Evolutionary conservation across 2,888 invertebrate species (phyloP), one percentile per base, ranked within the genome.

Genomic region (Dexiosoma caninum): DNA sequence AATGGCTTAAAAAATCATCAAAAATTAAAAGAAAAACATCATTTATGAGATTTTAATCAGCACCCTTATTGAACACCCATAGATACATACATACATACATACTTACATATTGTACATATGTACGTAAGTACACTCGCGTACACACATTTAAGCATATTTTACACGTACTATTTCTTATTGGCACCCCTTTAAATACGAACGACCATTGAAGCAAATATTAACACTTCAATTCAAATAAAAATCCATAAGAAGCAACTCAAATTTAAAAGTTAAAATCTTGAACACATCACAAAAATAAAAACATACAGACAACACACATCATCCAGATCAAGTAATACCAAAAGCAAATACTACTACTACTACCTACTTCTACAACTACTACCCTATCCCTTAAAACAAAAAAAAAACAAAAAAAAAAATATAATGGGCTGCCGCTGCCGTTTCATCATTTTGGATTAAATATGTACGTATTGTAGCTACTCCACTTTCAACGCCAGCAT

Each of bases 401-500:
- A 60, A 83, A 84, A 67, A 71, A 69, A 53, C 44, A 55, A 23
- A 55, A 23, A 12, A 12, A 23, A 64, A 53, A 59, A 74, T 64
- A 59, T 70, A 74, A 79, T 76, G 74, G 51, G 40, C 51, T 32
- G 53, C 23, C 42, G 16, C 46, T 30, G 8, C 16, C 16, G 32
- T 21, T 35, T 8, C 21, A 23, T 40, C 62, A 2, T 10, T 21
- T 78, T 49, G 37, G 27, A 42, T 49, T 59, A 8, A 23, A 16
- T 35, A 27, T 51, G 27, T 14, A 9, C 66, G 16, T 37, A 72
- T 19, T 64, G 84, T 86, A 89, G 89, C 89, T 78, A 89, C 89
- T 82, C 89, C 89, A 78, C 85, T 89, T 59, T 89, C 90, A 75
- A 88, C 89, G 78, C 89, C 89, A 78, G 89, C 89, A 67, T 88